Evolutionary conservation across 2,113 vertebrate genomes (phyloP).

Genomic region (Muntiacus muntjak): DNA sequence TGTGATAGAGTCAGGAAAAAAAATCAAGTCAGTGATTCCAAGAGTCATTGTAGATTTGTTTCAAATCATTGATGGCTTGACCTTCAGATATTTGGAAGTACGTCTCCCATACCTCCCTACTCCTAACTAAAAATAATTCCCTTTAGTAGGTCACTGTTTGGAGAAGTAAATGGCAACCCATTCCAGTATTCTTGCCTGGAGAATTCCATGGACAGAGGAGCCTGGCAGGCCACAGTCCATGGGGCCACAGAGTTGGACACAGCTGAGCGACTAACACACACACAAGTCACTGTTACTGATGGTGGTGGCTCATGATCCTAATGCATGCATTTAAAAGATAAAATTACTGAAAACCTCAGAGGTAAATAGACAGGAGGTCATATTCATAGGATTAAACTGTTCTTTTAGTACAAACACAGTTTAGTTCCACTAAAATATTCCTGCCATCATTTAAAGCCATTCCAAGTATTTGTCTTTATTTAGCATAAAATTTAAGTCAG

Average conservation of each 20-base stretch:
- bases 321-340: neutral
- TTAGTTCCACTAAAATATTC: neutral
- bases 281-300: neutral
- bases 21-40: neutral
- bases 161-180: neutral
- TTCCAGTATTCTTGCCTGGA: neutral
- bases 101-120: neutral
- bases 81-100: neutral
- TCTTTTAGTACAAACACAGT: neutral
- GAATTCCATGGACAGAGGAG: neutral
- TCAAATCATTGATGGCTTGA: neutral
- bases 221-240: neutral
- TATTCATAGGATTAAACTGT: neutral
- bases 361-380: neutral
- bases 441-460: neutral
- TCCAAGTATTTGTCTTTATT: neutral
- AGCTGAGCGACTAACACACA: neutral
- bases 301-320: neutral
- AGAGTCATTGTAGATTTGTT: neutral
- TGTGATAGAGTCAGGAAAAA: neutral
- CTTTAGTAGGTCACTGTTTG: constrained; percentile 3
- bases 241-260: neutral
- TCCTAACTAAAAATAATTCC: neutral
- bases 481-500: constrained; percentile 10
- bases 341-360: neutral